Percentiles rank a stretch among this genome's conserved stretches.
These are phyloP conservation scores for Pseudomyrmex flavicornis DNA, from an alignment of 1,140 invertebrate species.

Conservation along the genomic window DNA sequence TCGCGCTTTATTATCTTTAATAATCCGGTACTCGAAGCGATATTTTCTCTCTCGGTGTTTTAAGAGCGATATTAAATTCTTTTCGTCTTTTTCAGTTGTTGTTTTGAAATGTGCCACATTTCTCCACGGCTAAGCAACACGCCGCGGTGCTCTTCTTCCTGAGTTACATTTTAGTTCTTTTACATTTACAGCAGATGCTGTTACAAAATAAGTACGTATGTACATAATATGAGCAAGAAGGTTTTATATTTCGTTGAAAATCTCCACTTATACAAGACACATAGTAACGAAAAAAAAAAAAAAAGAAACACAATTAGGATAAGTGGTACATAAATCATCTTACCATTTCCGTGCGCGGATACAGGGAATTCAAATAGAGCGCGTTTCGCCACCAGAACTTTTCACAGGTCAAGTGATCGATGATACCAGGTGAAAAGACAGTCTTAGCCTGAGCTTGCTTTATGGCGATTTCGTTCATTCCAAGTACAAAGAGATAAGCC, in stretches of 20 bases:
- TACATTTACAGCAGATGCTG: neutral
- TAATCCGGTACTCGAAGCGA: neutral
- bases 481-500: constrained; percentile 92
- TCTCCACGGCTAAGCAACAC: no score
- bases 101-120: no score
- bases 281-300: neutral
- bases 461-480: constrained; percentile 90
- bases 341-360: constrained; percentile 90
- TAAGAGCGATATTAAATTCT: neutral
- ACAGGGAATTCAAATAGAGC: constrained; percentile 93
- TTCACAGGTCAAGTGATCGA: constrained; percentile 91
- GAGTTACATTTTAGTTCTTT: neutral
- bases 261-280: neutral
- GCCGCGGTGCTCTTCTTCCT: neutral
- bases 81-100: neutral
- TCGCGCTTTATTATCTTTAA: constrained; percentile 20
- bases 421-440: constrained; percentile 91
- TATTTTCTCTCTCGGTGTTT: neutral
- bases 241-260: constrained; percentile 33
- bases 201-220: constrained; percentile 9
- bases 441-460: constrained; percentile 87
- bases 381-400: constrained; percentile 94
- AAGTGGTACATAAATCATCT: constrained; percentile 67
- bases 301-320: constrained; percentile 16
- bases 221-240: neutral